Evolutionary conservation across 2,113 vertebrate genomes (phyloP).

Genomic region (Murina feae): DNA sequence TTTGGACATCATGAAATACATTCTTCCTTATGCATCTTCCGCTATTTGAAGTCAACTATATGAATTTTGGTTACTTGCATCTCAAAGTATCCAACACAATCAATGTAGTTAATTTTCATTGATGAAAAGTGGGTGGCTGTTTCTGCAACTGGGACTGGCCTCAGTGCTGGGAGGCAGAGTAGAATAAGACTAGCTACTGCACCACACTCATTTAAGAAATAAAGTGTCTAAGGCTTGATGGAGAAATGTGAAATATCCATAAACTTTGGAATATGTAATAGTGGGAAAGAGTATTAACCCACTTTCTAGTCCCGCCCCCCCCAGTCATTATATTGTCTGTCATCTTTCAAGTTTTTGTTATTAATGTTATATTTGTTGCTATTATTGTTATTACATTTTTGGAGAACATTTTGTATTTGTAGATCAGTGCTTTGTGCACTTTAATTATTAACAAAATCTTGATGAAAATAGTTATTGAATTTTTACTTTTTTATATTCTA

Average conservation of each 20-base stretch:
- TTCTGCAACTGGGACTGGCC: not conserved
- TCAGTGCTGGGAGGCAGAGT: not conserved
- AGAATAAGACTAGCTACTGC: not conserved
- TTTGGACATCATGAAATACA: not conserved
- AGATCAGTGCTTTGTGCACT: not conserved
- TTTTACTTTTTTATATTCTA: conserved; percentile 32
- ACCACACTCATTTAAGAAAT: not conserved
- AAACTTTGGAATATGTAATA: not conserved
- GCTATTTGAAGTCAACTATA: not conserved
- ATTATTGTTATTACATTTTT: not conserved
- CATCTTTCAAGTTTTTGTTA: not conserved
- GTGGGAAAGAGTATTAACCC: not conserved
- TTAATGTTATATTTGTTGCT: not conserved
- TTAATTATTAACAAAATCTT: not conserved
- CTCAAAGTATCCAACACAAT: not conserved
- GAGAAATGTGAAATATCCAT: not conserved
- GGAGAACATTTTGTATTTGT: not conserved
- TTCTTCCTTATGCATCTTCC: not conserved
- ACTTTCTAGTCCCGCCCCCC: not conserved
- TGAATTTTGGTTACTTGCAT: not conserved
- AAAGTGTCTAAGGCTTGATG: not conserved
- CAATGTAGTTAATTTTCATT: not conserved
- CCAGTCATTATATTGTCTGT: not conserved
- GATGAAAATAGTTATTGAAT: not conserved
- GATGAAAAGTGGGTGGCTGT: not conserved